Percentiles rank a stretch among this genome's conserved stretches.
phyloP scores from a whole-genome alignment of 2,888 invertebrate genomes.

The Galerucella nymphaeae region DNA sequence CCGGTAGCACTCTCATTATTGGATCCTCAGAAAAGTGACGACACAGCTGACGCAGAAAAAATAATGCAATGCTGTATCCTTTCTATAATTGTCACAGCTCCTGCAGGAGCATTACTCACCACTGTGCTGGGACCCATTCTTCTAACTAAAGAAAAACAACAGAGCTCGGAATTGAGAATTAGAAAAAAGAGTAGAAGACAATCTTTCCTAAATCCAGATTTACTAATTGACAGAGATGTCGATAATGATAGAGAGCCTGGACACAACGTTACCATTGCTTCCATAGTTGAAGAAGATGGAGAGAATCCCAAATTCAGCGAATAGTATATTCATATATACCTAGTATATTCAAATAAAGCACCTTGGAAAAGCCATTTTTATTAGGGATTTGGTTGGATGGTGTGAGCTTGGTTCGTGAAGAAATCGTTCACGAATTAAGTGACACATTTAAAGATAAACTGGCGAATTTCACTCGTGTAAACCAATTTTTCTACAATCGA shows the following conservation, averaged over 20 bases:
- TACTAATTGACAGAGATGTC: conserved; percentile 15
- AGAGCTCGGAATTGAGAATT: conserved; percentile 74
- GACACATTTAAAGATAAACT: no score
- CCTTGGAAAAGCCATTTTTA: neutral
- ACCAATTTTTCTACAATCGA: no score
- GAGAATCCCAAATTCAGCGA: conserved; percentile 7
- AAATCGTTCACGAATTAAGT: no score
- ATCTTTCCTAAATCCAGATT: conserved; percentile 30
- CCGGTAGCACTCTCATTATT: conserved; percentile 81
- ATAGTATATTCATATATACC: neutral
- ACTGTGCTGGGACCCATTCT: conserved; percentile 68
- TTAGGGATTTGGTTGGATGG: neutral
- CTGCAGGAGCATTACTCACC: conserved; percentile 84
- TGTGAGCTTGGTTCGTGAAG: neutral
- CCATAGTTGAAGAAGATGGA: conserved; percentile 22
- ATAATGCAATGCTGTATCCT: conserved; percentile 83
- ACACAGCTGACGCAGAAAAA: conserved; percentile 71
- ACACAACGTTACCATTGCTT: neutral
- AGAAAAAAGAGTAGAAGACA: conserved; percentile 72
- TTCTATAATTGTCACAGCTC: conserved; percentile 87
- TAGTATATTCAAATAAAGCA: neutral
- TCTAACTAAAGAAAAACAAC: conserved; percentile 71
- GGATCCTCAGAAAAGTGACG: conserved; percentile 63
- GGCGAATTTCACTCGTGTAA: no score
- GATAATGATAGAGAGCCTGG: conserved; percentile 3